Base-by-base conservation (phyloP, 1,140 invertebrate genomes). In the Scylla paramamosain region DNA sequence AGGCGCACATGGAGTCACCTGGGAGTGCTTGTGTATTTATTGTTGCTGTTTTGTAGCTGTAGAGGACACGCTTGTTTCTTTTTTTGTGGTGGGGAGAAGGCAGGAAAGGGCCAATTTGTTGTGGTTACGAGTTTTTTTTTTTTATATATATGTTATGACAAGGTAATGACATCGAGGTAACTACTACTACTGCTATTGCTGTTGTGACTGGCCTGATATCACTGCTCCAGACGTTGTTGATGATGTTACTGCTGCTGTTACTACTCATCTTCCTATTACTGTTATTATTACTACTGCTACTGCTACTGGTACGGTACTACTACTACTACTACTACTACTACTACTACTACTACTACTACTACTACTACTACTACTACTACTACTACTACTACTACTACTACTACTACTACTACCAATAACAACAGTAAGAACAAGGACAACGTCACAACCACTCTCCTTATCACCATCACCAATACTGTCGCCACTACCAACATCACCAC, bases 271-370 rank as follows among this genome's bases (percentile, higher is more conserved):
- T 59, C 1, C 52, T 59, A 3, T 20, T 59, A 12, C 52, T 59
- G 16, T n/a, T 77, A 77, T 20, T 77, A n/a, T 20, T 77, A 77
- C 67, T 77, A 25, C 14, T 46, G 28, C 32, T 89, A 39, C 25
- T 45, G 20, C 87, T 89, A 89, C 48, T 89, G 14, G 31, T 45
- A 52, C 28, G 4, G 28, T 45, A 28, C 48, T 46, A 46, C 31
- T 89, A 20, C 32, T 46, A 8, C 31, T 89, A 46, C 87, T 39
- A 46, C 39, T 14, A 20, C 87, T 89, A 10, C n/a, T 89, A 89
- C 87, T 89, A 89, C 46, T 45, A 88, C 39, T 89, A 39, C 32
- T 89, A 32, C 87, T 89, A 89, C 87, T 89, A 89, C 28, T 89
- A 31, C 86, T 31, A 25, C 86, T 88, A 31, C 25, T 88, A 29